Conservation (phyloP, 2,888 invertebrate genomes). For the Ferdinandea cuprea region DNA sequence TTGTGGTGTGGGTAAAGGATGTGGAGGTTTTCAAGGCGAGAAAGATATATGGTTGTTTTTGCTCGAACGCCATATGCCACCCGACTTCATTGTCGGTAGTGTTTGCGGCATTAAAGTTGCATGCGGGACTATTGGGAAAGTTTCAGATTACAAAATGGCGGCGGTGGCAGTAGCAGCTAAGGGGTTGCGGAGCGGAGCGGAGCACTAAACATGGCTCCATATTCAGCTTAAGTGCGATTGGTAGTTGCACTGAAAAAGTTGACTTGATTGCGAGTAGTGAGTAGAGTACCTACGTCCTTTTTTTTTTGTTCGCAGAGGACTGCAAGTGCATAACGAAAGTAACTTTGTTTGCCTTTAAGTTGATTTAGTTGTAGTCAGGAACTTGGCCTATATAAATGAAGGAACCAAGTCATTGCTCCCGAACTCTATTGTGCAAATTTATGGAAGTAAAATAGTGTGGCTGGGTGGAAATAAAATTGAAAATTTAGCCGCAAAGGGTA, state of each 20-base stretch:
- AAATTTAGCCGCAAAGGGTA: too few relatives aligned
- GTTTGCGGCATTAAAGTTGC: constrained; percentile 63
- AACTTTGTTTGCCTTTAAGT: constrained; percentile 41
- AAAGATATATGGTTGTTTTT: background rate
- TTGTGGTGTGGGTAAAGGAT: background rate
- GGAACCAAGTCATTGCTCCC: background rate
- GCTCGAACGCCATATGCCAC: background rate
- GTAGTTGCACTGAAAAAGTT: constrained; percentile 51
- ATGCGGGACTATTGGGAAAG: constrained; percentile 52
- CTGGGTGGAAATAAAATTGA: too few relatives aligned
- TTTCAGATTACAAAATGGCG: constrained; percentile 61
- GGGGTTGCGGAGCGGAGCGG: constrained; percentile 20
- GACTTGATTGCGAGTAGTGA: constrained; percentile 44
- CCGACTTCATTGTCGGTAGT: constrained; percentile 53
- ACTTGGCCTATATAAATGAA: constrained; percentile 2
- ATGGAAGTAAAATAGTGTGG: too few relatives aligned
- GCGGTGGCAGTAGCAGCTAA: too few relatives aligned
- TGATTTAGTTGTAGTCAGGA: constrained; percentile 32
- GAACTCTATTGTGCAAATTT: too few relatives aligned
- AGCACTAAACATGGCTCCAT: constrained; percentile 22
- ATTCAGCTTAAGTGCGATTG: constrained; percentile 61
- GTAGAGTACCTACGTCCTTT: too few relatives aligned
- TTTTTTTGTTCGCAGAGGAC: constrained; percentile 2
- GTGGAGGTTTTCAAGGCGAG: background rate
- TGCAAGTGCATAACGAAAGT: constrained; percentile 39